Percentiles rank a stretch among this genome's conserved stretches.
Evolutionary conservation across 2,888 invertebrate genomes (phyloP).

Genomic region (Rhyacophila evoluta): DNA sequence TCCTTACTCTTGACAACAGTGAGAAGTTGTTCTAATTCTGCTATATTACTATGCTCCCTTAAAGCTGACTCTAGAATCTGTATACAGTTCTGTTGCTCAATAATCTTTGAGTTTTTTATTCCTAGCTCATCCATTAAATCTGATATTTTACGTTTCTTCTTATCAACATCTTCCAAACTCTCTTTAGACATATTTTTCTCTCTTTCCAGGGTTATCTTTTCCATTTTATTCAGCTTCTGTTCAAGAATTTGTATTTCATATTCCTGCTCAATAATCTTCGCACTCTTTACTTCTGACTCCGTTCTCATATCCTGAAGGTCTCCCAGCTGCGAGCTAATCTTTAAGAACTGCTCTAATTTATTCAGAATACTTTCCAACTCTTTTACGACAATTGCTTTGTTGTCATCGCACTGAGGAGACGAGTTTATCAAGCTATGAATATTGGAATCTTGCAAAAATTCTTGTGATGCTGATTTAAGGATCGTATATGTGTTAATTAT

Average conservation of each 20-base stretch:
- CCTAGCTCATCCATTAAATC: conserved; percentile 66
- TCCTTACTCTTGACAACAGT: conserved; percentile 73
- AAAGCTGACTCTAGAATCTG: conserved; percentile 69
- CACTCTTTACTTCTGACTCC: conserved; percentile 54
- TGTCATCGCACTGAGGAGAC: neutral
- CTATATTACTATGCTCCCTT: conserved; percentile 70
- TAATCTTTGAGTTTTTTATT: conserved; percentile 69
- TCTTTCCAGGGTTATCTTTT: conserved; percentile 22
- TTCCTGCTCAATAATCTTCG: conserved; percentile 57
- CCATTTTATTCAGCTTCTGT: conserved; percentile 35
- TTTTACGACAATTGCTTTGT: conserved; percentile 27
- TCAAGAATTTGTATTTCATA: conserved; percentile 46
- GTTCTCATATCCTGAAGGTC: conserved; percentile 55
- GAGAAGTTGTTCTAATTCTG: conserved; percentile 71
- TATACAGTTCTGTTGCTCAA: conserved; percentile 70
- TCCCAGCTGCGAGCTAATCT: conserved; percentile 43
- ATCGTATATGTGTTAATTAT: conserved; percentile 48
- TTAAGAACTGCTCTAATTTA: conserved; percentile 56
- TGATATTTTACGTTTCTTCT: conserved; percentile 63
- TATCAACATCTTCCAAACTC: conserved; percentile 34
- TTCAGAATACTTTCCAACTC: conserved; percentile 57
- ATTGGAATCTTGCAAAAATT: neutral
- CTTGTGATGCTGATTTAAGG: conserved; percentile 38
- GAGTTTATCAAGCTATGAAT: conserved; percentile 17
- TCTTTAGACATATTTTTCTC: conserved; percentile 38